A percentile compares a stretch with the other conserved stretches of the same genome.
Evolutionary conservation across 37 sponge, comb jelly and placozoan species (phyloP).

Genomic region (Bolinopsis microptera): DNA sequence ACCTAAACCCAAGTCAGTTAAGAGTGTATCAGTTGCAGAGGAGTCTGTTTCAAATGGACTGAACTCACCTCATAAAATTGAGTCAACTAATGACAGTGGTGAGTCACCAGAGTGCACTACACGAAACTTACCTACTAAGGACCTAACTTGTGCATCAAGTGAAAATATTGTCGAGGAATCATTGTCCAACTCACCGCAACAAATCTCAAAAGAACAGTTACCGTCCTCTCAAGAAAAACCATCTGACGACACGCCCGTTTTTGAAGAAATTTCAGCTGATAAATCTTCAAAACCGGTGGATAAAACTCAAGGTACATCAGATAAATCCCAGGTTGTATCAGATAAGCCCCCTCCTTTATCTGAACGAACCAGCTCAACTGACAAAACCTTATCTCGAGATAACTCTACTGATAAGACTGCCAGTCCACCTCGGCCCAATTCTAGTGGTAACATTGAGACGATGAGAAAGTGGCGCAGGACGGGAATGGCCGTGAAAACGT

Average conservation of each 20-base stretch:
- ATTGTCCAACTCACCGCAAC: too few species aligned
- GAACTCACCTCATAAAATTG: too few species aligned
- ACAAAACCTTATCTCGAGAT: background rate
- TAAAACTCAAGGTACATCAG: background rate
- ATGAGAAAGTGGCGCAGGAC: background rate
- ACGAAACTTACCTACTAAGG: too few species aligned
- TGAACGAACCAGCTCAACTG: background rate
- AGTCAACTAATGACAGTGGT: too few species aligned
- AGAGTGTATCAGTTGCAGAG: too few species aligned
- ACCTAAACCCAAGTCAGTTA: too few species aligned
- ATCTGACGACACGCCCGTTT: too few species aligned
- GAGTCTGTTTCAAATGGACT: too few species aligned
- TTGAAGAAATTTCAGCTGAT: background rate
- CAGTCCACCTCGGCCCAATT: background rate
- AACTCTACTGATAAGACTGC: background rate
- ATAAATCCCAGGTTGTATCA: background rate
- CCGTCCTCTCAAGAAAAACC: background rate
- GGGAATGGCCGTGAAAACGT: constrained; percentile 29
- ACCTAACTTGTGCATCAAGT: too few species aligned
- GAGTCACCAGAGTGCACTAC: too few species aligned
- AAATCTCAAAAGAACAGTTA: background rate
- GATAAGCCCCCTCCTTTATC: background rate
- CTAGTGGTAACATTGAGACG: background rate
- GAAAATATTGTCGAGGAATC: too few species aligned
- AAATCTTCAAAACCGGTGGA: background rate